phyloP scores from a whole-genome alignment of 2,113 vertebrate genomes.

The Emydocephalus ijimae region DNA sequence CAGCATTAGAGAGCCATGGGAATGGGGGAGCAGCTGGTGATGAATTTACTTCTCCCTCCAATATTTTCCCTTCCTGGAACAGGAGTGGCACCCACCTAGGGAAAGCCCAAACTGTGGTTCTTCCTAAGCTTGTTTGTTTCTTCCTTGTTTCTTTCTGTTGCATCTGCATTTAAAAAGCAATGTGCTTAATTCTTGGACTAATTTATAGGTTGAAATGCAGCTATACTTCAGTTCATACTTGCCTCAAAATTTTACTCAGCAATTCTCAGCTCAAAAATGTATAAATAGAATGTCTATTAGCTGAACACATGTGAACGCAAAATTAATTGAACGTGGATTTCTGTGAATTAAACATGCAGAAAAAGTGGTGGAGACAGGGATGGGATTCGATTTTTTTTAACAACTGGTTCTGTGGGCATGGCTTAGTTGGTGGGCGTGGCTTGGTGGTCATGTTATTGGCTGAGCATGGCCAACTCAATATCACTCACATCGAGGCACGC shows the following conservation, averaged over 20 bases:
- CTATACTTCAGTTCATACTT: background rate
- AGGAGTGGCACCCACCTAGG: background rate
- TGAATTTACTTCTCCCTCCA: background rate
- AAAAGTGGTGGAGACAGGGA: background rate
- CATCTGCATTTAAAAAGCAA: background rate
- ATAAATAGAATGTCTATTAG: background rate
- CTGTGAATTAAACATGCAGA: background rate
- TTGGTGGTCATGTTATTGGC: no score
- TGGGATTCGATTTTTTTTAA: no score
- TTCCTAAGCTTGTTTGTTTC: background rate
- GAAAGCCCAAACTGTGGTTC: background rate
- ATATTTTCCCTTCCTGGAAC: background rate
- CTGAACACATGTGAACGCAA: background rate
- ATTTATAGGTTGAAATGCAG: background rate
- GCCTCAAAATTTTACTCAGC: background rate
- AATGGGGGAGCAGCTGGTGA: background rate
- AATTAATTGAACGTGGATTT: background rate
- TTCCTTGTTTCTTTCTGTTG: background rate
- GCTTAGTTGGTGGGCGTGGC: no score
- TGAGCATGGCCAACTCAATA: no score
- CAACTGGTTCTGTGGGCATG: no score
- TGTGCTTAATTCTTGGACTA: background rate
- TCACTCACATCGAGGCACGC: no score
- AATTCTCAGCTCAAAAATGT: background rate
- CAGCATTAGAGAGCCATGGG: background rate